phyloP scores from a whole-genome alignment of 2,113 vertebrate genomes.

The Salvator merianae region DNA sequence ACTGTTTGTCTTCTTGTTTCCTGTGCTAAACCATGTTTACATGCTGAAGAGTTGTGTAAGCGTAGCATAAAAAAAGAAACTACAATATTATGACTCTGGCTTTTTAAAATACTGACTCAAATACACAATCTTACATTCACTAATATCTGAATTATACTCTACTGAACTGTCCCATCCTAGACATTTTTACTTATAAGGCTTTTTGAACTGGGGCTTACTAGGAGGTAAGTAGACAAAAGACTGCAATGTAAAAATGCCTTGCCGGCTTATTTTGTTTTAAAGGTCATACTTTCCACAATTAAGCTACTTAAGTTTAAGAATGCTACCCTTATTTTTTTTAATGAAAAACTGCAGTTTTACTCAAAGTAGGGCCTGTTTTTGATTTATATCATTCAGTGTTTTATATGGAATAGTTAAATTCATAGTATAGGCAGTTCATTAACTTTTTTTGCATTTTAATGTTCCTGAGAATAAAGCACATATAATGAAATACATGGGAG shows the following conservation, averaged over 20 bases:
- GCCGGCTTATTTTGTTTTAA: background rate
- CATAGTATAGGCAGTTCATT: background rate
- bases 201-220: background rate
- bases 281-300: conserved; percentile 25
- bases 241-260: background rate
- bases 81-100: background rate
- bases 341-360: conserved; percentile 26
- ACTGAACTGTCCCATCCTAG: background rate
- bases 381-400: conserved; percentile 1
- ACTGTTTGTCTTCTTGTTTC: conserved; percentile 12
- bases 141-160: background rate
- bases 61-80: background rate
- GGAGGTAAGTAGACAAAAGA: background rate
- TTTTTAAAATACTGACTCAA: conserved; percentile 30
- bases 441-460: background rate
- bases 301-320: conserved; percentile 18
- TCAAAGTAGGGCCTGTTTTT: conserved; percentile 12
- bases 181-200: background rate
- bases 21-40: conserved; percentile 21
- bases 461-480: background rate
- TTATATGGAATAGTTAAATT: background rate
- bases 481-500: too few species aligned
- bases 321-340: conserved; percentile 43
- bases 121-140: background rate
- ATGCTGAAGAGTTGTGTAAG: conserved; percentile 27